Evolutionary conservation across 1,140 invertebrate species (phyloP).

Genomic region (Eupristina koningsbergeri): DNA sequence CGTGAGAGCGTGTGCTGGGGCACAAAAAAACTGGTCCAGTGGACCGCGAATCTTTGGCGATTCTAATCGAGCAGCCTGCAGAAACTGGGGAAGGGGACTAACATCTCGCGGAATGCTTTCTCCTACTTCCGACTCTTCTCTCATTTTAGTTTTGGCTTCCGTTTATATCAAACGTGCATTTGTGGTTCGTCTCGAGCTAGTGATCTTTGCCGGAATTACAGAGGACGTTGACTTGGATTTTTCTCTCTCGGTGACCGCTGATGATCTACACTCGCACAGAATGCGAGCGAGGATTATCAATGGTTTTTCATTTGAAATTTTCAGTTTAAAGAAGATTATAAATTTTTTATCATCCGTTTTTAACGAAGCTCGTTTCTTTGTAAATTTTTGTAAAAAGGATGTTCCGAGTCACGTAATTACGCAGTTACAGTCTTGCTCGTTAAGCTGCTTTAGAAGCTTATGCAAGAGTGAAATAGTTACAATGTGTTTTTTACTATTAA

Average conservation of each 20-base stretch:
- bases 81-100: background rate
- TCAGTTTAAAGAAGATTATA: background rate
- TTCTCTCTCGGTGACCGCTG: background rate
- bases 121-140: conserved; percentile 36
- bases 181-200: background rate
- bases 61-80: conserved; percentile 1
- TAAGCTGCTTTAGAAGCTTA: background rate
- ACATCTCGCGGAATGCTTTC: background rate
- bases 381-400: background rate
- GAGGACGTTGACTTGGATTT: background rate
- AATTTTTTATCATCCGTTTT: background rate
- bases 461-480: background rate
- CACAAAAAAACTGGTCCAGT: conserved; percentile 69
- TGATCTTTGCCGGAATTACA: background rate
- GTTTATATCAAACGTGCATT: conserved; percentile 10
- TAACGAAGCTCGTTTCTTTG: background rate
- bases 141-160: conserved; percentile 44
- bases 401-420: background rate
- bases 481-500: background rate
- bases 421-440: background rate
- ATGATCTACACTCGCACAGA: background rate
- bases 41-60: conserved; percentile 29
- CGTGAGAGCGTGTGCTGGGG: conserved; percentile 39
- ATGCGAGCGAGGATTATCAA: background rate
- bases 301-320: background rate